Percentiles rank a stretch among this genome's conserved stretches.
These are phyloP conservation scores for Galendromus occidentalis DNA, from an alignment of 1,140 invertebrate species.

Conservation along the genomic window DNA sequence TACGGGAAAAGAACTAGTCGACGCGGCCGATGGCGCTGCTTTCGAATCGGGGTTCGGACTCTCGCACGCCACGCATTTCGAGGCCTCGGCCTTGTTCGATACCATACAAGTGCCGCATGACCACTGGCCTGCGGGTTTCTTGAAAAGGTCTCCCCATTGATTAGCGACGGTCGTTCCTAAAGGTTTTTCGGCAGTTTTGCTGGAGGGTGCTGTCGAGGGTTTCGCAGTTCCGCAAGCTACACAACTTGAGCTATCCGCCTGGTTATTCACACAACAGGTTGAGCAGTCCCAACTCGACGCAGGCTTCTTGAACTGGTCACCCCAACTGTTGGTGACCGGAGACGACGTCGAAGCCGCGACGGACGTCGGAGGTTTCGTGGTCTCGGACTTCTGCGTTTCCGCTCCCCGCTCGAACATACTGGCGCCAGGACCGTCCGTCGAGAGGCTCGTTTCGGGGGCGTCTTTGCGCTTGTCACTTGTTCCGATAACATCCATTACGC, in stretches of 20 bases:
- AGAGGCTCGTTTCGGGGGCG: too few species aligned
- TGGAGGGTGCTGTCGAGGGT: background rate
- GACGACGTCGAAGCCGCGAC: too few species aligned
- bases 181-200: background rate
- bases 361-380: background rate
- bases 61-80: background rate
- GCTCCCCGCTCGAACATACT: too few species aligned
- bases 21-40: too few species aligned
- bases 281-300: background rate
- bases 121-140: background rate
- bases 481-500: background rate
- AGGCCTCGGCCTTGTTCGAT: background rate
- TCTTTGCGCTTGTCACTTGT: background rate
- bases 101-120: background rate
- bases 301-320: background rate
- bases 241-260: background rate
- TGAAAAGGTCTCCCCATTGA: conserved; percentile 1
- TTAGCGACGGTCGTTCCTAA: background rate
- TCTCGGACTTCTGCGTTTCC: background rate
- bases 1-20: too few species aligned
- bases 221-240: background rate
- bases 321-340: background rate
- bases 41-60: background rate
- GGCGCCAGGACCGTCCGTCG: too few species aligned
- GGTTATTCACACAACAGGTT: background rate